phyloP scores from a whole-genome alignment of 1,140 invertebrate species.

The Drosophila parvula region DNA sequence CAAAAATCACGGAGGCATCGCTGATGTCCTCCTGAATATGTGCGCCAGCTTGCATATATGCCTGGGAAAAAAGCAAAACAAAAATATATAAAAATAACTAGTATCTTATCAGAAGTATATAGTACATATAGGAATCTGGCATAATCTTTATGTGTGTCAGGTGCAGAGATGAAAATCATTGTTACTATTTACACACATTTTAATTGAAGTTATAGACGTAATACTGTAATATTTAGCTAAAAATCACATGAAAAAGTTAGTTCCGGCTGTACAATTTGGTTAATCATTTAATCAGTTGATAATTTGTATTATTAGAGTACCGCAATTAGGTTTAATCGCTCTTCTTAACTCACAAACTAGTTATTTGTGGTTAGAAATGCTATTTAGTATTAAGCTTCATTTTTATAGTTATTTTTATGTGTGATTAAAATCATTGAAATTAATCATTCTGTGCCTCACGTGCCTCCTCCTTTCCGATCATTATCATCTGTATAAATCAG shows the following conservation, averaged over 20 bases:
- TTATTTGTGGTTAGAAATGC: constrained; percentile 2
- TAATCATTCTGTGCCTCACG: constrained; percentile 29
- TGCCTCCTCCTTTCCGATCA: constrained; percentile 8
- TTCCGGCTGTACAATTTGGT: no score
- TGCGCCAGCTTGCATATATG: constrained; percentile 95
- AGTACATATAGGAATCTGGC: neutral
- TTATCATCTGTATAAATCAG: constrained; percentile 45
- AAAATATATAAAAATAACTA: neutral
- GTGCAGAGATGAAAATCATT: neutral
- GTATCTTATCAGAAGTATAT: constrained; percentile 9
- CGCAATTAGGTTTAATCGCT: constrained; percentile 2
- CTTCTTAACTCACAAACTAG: neutral
- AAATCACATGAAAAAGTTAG: neutral
- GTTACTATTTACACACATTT: neutral
- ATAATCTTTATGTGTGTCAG: constrained; percentile 1
- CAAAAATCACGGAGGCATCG: constrained; percentile 97
- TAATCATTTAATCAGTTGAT: neutral
- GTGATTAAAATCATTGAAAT: neutral
- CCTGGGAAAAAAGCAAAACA: constrained; percentile 84
- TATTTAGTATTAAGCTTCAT: neutral
- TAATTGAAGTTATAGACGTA: no score
- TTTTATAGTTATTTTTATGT: neutral
- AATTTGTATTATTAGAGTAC: neutral
- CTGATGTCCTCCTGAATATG: constrained; percentile 98
- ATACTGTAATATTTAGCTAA: neutral